Evolutionary conservation across 2,888 invertebrate species (phyloP).

Genomic region (Rotaria sp.): DNA sequence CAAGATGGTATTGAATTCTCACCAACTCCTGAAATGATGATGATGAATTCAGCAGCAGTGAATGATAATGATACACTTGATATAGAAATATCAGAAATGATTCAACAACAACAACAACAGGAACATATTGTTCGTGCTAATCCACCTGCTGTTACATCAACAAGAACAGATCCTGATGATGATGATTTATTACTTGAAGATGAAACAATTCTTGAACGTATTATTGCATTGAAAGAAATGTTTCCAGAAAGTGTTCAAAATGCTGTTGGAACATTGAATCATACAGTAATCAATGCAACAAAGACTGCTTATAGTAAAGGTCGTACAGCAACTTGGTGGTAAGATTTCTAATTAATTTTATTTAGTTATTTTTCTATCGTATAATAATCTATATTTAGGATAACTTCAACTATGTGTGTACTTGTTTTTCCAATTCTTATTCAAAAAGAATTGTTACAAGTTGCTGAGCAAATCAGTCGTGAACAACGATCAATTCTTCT

Average conservation of each 20-base stretch:
- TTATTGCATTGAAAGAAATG: slow-evolving; percentile 16
- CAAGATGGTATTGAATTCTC: not conserved
- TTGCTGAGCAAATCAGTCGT: not conserved
- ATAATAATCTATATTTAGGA: not conserved
- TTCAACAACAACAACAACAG: not conserved
- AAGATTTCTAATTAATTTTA: not conserved
- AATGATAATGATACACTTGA: not conserved
- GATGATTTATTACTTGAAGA: not conserved
- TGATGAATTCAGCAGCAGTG: not conserved
- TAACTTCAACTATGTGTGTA: not conserved
- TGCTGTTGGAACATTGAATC: not conserved
- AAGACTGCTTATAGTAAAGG: not conserved
- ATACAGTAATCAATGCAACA: not conserved
- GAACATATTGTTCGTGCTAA: not conserved
- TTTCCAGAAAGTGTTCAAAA: slow-evolving; percentile 14
- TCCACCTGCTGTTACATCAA: not conserved
- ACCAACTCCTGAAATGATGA: not conserved
- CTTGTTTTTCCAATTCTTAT: not conserved
- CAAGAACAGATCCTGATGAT: not conserved
- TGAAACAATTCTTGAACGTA: slow-evolving; percentile 18
- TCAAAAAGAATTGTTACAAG: slow-evolving; percentile 30
- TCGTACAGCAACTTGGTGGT: slow-evolving; percentile 4
- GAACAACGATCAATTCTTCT: slow-evolving; percentile 25
- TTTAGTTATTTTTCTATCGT: too few relatives aligned
- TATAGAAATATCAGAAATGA: not conserved